Evolutionary conservation across 2,797 vertebrate genomes (phyloP), one percentile per base, ranked within the genome.

Genomic region (Echiichthys vipera): DNA sequence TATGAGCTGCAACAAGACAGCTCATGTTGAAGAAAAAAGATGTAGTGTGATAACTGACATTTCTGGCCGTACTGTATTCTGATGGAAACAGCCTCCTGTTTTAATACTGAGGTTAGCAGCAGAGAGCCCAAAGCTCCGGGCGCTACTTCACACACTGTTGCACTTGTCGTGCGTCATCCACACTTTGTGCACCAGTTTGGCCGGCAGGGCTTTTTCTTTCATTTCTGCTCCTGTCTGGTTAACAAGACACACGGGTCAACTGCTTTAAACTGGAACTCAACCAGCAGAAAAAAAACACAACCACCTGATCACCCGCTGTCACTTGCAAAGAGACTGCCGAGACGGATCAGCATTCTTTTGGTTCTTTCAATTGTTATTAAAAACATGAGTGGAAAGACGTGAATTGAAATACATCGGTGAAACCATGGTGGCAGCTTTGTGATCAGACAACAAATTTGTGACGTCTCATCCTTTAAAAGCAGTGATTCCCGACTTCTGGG

Each of bases 141-240:
- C 54, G 17, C 49, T 37, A 22, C 84, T 87, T 86, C 86, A 86
- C 83, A 88, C 82, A 47, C 81, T 51, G 80, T 53, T 85, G 81
- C 84, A 65, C 84, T 77, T 61, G 59, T 30, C 40, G 37, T 87
- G 81, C 71, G 73, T 90, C 89, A 91, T 89, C 83, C 74, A 81
- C 79, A 78, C 78, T 69, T 67, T 51, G 68, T 63, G 80, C 84
- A 66, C 77, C 46, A 43, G 36, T 70, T 65, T 78, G 34, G 59
- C 77, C 40, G 20, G 37, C 77, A 75, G 78, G 64, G 67, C 57
- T 70, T 80, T 55, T 63, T 74, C 66, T 83, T 80, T 80, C 55
- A 57, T 67, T 65, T 73, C 66, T 71, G 75, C 73, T 63, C 73
- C 50, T 77, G 76, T 83, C 78, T 87, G 81, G 82, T 82, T 87